Base-by-base conservation (phyloP, 2,113 vertebrate genomes). In the Pongo abelii region DNA sequence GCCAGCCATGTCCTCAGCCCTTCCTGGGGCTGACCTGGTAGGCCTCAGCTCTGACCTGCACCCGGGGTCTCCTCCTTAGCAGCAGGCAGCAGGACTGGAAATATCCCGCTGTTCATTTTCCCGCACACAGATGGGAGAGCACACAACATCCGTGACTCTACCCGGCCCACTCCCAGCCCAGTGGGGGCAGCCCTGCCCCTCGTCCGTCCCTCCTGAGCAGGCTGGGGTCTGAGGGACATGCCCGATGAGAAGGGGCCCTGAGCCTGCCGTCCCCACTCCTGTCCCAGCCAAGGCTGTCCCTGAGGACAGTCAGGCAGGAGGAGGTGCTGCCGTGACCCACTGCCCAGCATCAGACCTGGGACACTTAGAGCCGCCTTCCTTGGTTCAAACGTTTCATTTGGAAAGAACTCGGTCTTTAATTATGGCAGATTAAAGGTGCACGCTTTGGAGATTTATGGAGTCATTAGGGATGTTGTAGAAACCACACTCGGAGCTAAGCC, bases 11-110 rank as follows among this genome's bases (percentile, higher is more conserved):
- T 5, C 40, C 3, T 16, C 2, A 0, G 57, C 55, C 32, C 3
- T 0, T 6, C 2, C 27, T 1, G 0, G 38, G 11, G 40, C 35
- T 9, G 0, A 20, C 46, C 30, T 9, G 5, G 27, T 43, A 2
- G 3, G 22, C 14, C n/a, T 1, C 0, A 1, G 55, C 61, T 32
- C 84, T 3, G 38, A 20, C 0, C 16, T 3, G 25, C 16, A 0
- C 32, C 30, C 18, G 0, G 11, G 48, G 32, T 0, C 17, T 12
- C 18, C 38, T 17, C 43, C 50, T 4, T 2, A 11, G 13, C 0
- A 0, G 48, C 17, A 9, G 35, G 50, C 5, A 22, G 25, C 9
- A 7, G 64, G 35, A 11, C 1, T 3, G 22, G 16, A 12, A 61
- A n/a, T 32, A 16, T 18, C 43, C 40, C 5, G 0, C 2, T 18